These are phyloP conservation scores for Parasteatoda lunata DNA, from an alignment of 2,888 invertebrate genomes.

Conservation along the genomic window DNA sequence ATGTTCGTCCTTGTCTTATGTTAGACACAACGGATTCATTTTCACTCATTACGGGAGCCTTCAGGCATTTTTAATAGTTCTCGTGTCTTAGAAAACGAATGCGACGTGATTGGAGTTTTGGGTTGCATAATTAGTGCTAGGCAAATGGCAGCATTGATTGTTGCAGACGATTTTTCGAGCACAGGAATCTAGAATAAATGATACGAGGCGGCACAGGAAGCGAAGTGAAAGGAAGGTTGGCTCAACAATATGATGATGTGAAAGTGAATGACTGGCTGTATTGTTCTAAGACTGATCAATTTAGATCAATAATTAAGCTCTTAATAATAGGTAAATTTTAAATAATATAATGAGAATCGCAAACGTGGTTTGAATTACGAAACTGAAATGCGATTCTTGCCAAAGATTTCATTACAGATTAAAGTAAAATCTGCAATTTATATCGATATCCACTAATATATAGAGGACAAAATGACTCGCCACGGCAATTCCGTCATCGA, in stretches of 20 bases:
- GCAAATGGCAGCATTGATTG: constrained; percentile 17
- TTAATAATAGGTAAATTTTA: background rate
- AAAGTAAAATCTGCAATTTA: too few species aligned
- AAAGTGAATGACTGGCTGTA: background rate
- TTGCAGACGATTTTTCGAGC: constrained; percentile 4
- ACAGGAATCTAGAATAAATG: constrained; percentile 5
- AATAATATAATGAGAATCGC: background rate
- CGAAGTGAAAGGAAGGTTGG: constrained; percentile 20
- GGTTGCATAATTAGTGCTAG: constrained; percentile 60
- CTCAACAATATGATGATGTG: background rate
- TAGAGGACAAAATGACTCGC: too few species aligned
- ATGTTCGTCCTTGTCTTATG: constrained; percentile 44
- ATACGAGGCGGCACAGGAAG: constrained; percentile 3
- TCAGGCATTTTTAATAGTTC: constrained; percentile 40
- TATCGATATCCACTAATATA: too few species aligned
- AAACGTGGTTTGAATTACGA: background rate
- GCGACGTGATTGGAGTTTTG: constrained; percentile 61
- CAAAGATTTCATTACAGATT: too few species aligned
- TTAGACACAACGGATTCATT: constrained; percentile 47
- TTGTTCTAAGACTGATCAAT: background rate
- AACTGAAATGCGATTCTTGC: too few species aligned
- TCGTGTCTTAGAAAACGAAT: constrained; percentile 29
- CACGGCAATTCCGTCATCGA: too few species aligned
- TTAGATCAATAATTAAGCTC: background rate
- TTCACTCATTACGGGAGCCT: constrained; percentile 51